Percentiles rank a stretch among this genome's conserved stretches.
Conservation (phyloP, 2,113 vertebrate genomes). For the Choloepus hoffmanni region DNA sequence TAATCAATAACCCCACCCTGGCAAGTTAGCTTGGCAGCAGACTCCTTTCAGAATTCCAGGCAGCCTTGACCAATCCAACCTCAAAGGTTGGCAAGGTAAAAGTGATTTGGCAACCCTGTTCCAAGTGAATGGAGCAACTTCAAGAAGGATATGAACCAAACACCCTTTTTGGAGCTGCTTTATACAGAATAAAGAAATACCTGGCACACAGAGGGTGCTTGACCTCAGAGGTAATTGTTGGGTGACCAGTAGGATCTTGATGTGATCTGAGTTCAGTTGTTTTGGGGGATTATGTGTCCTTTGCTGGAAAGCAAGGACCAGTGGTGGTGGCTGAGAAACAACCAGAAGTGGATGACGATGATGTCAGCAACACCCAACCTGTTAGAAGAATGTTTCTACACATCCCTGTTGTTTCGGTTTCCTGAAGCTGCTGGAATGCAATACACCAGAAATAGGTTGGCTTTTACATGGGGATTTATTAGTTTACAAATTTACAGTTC, state of each 20-base stretch:
- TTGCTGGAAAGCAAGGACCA: background rate
- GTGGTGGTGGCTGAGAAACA: too few relatives aligned
- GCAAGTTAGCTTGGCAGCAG: background rate
- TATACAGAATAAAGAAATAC: background rate
- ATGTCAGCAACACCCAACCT: background rate
- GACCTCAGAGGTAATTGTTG: background rate
- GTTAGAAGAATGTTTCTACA: rapidly evolving
- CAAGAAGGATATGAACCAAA: background rate
- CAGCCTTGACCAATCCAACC: background rate
- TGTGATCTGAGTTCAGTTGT: background rate
- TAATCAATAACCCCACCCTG: background rate
- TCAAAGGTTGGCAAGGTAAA: background rate
- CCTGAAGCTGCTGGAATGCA: too few relatives aligned
- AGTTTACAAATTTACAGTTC: too few relatives aligned
- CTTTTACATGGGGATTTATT: too few relatives aligned
- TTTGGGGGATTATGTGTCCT: background rate
- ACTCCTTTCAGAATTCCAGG: background rate
- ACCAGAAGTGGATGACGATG: background rate
- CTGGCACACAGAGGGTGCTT: background rate
- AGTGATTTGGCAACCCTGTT: background rate
- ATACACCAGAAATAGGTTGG: too few relatives aligned
- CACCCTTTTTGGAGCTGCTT: background rate
- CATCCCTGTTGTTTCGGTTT: rapidly evolving
- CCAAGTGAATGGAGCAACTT: background rate
- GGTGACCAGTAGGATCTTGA: background rate